A percentile compares a stretch with the other conserved stretches of the same genome.
Conservation (phyloP, 2,888 invertebrate species). For the Ceratothoa steindachneri region DNA sequence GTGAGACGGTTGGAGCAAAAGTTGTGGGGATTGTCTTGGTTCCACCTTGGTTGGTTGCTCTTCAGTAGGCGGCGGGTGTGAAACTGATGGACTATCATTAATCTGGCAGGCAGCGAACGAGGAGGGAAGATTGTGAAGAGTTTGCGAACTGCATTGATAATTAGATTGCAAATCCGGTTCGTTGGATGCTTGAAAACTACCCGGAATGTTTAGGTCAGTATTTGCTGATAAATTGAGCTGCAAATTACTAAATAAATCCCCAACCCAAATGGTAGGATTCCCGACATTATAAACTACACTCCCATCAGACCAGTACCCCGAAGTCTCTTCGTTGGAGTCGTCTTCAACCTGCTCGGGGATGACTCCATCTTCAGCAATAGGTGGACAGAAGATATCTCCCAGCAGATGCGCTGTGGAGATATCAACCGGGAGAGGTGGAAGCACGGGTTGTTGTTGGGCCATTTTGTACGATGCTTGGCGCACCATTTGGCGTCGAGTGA, state of each 20-base stretch:
- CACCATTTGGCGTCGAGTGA: conserved; percentile 64
- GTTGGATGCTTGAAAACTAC: neutral
- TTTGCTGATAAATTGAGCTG: neutral
- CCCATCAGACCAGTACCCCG: neutral
- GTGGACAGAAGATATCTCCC: conserved; percentile 39
- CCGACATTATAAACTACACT: conserved; percentile 1
- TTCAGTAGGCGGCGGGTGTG: neutral
- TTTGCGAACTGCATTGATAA: conserved; percentile 5
- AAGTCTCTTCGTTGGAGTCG: neutral
- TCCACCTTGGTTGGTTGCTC: neutral
- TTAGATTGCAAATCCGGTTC: neutral
- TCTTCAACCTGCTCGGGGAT: conserved; percentile 20
- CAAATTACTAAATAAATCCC: conserved; percentile 13
- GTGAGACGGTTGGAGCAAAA: neutral
- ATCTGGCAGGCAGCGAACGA: conserved; percentile 66
- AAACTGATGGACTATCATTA: conserved; percentile 53
- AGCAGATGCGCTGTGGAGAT: conserved; percentile 30
- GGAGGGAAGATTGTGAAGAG: conserved; percentile 63
- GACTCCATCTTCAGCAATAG: conserved; percentile 44
- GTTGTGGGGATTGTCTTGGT: neutral
- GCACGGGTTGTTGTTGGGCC: conserved; percentile 75
- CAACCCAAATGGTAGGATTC: conserved; percentile 5
- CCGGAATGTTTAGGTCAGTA: neutral
- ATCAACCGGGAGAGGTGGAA: conserved; percentile 65
- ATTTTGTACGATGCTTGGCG: conserved; percentile 83